Evolutionary conservation across 2,888 invertebrate genomes (phyloP).

Genomic region (Lymantria monacha): DNA sequence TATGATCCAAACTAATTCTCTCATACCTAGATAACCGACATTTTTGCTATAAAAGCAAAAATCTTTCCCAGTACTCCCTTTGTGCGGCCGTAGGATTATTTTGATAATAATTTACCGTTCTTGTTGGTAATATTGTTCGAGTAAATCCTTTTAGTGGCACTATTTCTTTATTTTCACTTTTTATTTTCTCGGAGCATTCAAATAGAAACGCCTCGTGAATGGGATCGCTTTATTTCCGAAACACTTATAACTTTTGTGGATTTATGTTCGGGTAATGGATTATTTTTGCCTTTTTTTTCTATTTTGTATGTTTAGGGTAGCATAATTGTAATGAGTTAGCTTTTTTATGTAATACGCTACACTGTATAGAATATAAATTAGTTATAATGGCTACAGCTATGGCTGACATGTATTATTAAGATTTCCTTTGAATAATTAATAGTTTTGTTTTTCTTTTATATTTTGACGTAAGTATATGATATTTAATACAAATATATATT

Average conservation of each 20-base stretch:
- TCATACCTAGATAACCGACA: slow-evolving; percentile 17
- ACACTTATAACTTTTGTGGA: slow-evolving; percentile 22
- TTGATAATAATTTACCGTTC: slow-evolving; percentile 51
- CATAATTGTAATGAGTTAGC: background rate
- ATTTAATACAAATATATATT: no score
- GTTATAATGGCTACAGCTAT: no score
- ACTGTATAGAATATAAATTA: background rate
- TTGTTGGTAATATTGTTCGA: slow-evolving; percentile 39
- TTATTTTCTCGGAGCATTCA: slow-evolving; percentile 32
- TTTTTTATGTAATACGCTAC: background rate
- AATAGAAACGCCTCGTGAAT: slow-evolving; percentile 29
- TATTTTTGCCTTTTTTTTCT: slow-evolving; percentile 14
- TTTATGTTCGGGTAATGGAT: slow-evolving; percentile 24
- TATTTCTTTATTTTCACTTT: slow-evolving; percentile 36
- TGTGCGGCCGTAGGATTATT: slow-evolving; percentile 43
- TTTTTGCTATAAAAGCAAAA: slow-evolving; percentile 37
- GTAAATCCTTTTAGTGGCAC: slow-evolving; percentile 42
- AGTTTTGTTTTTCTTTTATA: no score
- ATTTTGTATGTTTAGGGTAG: background rate
- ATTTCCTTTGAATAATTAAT: no score
- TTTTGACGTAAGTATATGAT: no score
- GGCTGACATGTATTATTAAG: no score
- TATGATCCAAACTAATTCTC: slow-evolving; percentile 26
- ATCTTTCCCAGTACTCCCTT: slow-evolving; percentile 39
- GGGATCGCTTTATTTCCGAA: slow-evolving; percentile 27